Conservation (phyloP, 1,140 invertebrate species). For the Heliconius nattereri region DNA sequence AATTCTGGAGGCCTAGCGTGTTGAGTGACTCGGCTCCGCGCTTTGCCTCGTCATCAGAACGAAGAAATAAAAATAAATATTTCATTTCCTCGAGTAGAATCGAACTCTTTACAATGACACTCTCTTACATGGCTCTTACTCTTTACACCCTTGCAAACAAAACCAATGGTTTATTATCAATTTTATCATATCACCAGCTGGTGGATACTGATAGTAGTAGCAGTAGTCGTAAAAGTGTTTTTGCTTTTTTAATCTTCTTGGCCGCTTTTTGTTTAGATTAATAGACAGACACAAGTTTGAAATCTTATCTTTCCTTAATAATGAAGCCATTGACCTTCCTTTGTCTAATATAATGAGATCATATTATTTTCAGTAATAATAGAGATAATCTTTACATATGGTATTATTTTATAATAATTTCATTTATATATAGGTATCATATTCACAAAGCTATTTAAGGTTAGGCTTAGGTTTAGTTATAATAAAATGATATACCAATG, state of each 20-base stretch:
- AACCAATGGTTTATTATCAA: too few relatives aligned
- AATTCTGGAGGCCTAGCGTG: too few relatives aligned
- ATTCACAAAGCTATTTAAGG: neutral
- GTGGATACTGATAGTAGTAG: neutral
- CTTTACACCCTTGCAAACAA: too few relatives aligned
- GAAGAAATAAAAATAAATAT: too few relatives aligned
- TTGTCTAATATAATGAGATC: neutral
- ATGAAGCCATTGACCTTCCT: neutral
- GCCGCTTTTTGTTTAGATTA: neutral
- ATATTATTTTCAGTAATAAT: neutral
- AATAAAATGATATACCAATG: constrained; percentile 52
- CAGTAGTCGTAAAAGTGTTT: neutral
- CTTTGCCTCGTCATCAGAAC: too few relatives aligned
- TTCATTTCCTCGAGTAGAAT: too few relatives aligned
- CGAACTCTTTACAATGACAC: too few relatives aligned
- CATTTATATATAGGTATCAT: neutral
- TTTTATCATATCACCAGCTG: neutral
- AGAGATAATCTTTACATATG: neutral
- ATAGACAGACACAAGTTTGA: neutral
- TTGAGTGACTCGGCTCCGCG: too few relatives aligned
- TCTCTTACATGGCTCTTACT: too few relatives aligned
- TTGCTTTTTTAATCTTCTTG: neutral
- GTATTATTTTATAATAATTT: neutral
- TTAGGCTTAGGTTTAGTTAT: neutral
- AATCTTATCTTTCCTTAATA: constrained; percentile 2